Percentiles rank a stretch among this genome's conserved stretches.
phyloP scores from a whole-genome alignment of 2,797 vertebrate genomes.

The Lophotriccus pileatus region DNA sequence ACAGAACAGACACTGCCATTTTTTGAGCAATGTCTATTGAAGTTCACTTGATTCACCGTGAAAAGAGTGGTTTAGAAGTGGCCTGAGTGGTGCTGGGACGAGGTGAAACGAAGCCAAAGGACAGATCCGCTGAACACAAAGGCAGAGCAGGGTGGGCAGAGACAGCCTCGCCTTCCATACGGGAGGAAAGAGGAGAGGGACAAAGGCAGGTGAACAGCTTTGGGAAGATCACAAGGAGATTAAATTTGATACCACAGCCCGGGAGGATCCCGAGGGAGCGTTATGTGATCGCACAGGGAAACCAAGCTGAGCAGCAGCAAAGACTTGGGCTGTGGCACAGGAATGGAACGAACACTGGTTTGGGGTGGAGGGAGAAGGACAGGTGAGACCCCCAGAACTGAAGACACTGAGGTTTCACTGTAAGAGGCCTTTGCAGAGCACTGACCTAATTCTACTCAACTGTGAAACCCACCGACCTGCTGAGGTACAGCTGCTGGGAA shows the following conservation, averaged over 20 bases:
- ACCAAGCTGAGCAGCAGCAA: neutral
- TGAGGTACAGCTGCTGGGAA: neutral
- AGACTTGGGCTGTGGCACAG: neutral
- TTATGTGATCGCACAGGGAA: neutral
- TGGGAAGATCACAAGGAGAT: neutral
- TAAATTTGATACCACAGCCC: neutral
- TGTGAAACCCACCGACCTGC: neutral
- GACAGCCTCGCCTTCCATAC: neutral
- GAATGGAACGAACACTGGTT: neutral
- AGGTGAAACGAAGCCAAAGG: neutral
- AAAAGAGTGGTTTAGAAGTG: neutral
- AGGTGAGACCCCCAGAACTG: neutral
- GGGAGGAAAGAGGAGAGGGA: neutral
- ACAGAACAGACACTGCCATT: neutral
- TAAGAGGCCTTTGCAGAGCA: neutral
- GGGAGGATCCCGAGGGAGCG: neutral
- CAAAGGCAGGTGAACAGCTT: neutral
- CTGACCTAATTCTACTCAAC: neutral
- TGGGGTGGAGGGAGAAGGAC: neutral
- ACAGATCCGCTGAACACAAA: neutral
- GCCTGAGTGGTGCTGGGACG: neutral
- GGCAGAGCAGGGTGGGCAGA: neutral
- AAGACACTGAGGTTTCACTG: neutral
- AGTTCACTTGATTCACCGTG: neutral
- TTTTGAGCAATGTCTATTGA: neutral